Conservation (phyloP, 2,113 vertebrate species). For the Passer montanus region DNA sequence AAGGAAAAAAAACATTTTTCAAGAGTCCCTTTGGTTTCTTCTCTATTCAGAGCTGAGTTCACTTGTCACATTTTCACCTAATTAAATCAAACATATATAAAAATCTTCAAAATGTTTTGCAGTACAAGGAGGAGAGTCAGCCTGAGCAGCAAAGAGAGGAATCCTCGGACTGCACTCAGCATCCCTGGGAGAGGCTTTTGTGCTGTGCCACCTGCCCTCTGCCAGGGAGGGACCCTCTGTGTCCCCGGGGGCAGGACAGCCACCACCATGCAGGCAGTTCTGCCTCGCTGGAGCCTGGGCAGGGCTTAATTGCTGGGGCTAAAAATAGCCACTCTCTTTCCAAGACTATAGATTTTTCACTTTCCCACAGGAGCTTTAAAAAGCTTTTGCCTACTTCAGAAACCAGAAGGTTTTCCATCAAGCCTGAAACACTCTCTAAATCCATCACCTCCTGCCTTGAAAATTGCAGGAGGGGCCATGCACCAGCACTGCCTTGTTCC, state of each 20-base stretch:
- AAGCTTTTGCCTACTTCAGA: neutral
- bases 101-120: neutral
- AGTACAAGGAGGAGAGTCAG: neutral
- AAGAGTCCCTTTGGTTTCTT: neutral
- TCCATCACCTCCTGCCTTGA: neutral
- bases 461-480: neutral
- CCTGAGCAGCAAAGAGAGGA: neutral
- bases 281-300: neutral
- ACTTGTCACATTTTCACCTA: neutral
- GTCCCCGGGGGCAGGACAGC: neutral
- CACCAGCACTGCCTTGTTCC: neutral
- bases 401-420: neutral
- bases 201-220: neutral
- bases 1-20: neutral
- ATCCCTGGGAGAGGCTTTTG: neutral
- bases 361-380: slow-evolving; percentile 1
- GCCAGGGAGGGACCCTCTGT: fast-evolving
- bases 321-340: neutral
- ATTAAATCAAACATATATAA: neutral
- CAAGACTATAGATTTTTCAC: neutral
- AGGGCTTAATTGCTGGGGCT: neutral
- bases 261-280: fast-evolving
- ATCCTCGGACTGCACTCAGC: neutral
- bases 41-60: neutral
- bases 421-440: neutral